These are phyloP conservation scores for Lasioglossum villosulum DNA, from an alignment of 2,888 invertebrate species.

Conservation along the genomic window DNA sequence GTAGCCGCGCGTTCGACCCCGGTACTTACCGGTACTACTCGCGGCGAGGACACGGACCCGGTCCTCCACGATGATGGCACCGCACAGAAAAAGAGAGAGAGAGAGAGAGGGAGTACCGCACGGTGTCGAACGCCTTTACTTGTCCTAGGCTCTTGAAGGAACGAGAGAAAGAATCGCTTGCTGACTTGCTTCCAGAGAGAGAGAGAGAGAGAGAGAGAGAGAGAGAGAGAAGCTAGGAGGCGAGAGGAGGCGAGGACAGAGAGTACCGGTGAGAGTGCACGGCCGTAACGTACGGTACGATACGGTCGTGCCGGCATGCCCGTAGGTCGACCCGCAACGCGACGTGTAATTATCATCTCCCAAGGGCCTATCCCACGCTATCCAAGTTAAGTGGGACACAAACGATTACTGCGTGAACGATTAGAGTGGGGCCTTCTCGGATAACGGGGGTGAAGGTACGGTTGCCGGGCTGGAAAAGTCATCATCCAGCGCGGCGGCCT, in stretches of 20 bases:
- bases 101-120: constrained; percentile 57
- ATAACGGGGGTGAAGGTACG: constrained; percentile 39
- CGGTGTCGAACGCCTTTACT: constrained; percentile 58
- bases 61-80: constrained; percentile 56
- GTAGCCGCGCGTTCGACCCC: constrained; percentile 62
- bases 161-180: not conserved
- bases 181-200: not conserved
- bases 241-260: constrained; percentile 64
- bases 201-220: not conserved
- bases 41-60: constrained; percentile 60
- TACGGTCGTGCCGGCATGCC: constrained; percentile 70
- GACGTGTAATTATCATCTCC: constrained; percentile 82
- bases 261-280: constrained; percentile 74
- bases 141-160: constrained; percentile 25
- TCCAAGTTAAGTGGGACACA: constrained; percentile 77
- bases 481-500: not conserved
- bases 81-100: not conserved
- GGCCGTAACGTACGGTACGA: constrained; percentile 73
- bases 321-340: constrained; percentile 75
- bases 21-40: constrained; percentile 64
- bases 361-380: constrained; percentile 82
- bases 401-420: constrained; percentile 77
- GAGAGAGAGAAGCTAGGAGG: constrained; percentile 30
- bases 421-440: constrained; percentile 62
- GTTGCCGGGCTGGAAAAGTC: constrained; percentile 21